These are phyloP conservation scores for Pipa parva DNA, from an alignment of 2,113 vertebrate genomes.

Conservation along the genomic window DNA sequence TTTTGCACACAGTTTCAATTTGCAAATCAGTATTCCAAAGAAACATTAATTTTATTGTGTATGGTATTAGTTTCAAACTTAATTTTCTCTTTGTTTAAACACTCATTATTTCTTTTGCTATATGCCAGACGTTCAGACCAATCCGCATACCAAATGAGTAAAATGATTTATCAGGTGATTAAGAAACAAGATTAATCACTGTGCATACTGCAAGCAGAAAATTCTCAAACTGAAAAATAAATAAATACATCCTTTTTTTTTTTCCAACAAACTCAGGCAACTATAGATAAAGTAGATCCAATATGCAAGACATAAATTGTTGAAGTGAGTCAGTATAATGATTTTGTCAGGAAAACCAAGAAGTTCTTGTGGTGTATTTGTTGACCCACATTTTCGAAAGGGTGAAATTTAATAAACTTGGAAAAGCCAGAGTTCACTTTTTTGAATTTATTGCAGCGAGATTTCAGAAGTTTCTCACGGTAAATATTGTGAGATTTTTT, in stretches of 20 bases:
- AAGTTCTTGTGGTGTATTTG: too few relatives aligned
- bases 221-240: neutral
- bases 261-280: too few relatives aligned
- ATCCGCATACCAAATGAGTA: neutral
- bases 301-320: too few relatives aligned
- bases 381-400: too few relatives aligned
- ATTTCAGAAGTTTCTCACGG: too few relatives aligned
- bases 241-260: too few relatives aligned
- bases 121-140: neutral
- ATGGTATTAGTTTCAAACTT: conserved; percentile 20
- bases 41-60: conserved; percentile 16
- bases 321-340: too few relatives aligned
- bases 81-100: conserved; percentile 17
- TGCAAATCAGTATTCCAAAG: conserved; percentile 6
- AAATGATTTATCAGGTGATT: conserved; percentile 6
- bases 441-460: too few relatives aligned
- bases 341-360: too few relatives aligned
- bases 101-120: conserved; percentile 4
- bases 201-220: neutral
- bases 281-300: neutral
- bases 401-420: too few relatives aligned
- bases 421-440: too few relatives aligned
- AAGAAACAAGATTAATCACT: conserved; percentile 13
- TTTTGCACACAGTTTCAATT: conserved; percentile 24
- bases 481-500: too few relatives aligned